Percentiles rank a stretch among this genome's conserved stretches.
Conservation (phyloP, 1,140 invertebrate genomes). For the Drosophila asahinai region DNA sequence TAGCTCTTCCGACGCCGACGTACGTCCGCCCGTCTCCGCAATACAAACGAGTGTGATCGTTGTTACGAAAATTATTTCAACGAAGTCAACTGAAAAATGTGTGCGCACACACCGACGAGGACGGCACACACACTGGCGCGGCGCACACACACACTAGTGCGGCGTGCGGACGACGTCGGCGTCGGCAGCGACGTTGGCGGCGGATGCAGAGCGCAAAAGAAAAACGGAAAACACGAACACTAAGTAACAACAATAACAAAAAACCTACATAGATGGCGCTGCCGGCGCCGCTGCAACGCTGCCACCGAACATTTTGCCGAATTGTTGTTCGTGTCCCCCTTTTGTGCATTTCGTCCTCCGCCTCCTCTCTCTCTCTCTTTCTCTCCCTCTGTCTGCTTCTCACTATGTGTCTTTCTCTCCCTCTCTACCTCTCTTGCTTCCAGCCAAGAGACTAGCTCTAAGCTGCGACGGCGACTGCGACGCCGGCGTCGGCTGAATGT, state of each 20-base stretch:
- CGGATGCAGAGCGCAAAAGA: constrained; percentile 68
- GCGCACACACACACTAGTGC: constrained; percentile 13
- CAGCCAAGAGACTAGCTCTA: constrained; percentile 42
- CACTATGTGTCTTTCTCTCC: constrained; percentile 17
- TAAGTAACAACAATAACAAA: constrained; percentile 52
- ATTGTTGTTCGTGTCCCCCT: constrained; percentile 47
- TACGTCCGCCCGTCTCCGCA: constrained; percentile 81
- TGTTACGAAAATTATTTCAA: constrained; percentile 85
- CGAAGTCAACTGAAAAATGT: constrained; percentile 84
- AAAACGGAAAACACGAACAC: constrained; percentile 64
- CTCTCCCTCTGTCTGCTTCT: not conserved
- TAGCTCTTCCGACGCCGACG: constrained; percentile 45
- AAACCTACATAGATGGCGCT: constrained; percentile 47
- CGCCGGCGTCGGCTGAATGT: constrained; percentile 12
- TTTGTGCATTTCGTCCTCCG: constrained; percentile 45
- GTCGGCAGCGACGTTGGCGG: constrained; percentile 59
- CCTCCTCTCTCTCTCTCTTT: constrained; percentile 23
- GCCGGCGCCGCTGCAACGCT: constrained; percentile 50
- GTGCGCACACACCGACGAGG: constrained; percentile 40
- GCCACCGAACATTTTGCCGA: constrained; percentile 73
- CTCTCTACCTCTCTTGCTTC: constrained; percentile 7
- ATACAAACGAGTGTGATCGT: constrained; percentile 85
- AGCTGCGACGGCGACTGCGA: constrained; percentile 41
- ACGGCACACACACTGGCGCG: constrained; percentile 15
- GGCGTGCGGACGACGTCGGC: constrained; percentile 39